Base-by-base conservation (phyloP, 2,113 vertebrate genomes). In the Zingel zingel region DNA sequence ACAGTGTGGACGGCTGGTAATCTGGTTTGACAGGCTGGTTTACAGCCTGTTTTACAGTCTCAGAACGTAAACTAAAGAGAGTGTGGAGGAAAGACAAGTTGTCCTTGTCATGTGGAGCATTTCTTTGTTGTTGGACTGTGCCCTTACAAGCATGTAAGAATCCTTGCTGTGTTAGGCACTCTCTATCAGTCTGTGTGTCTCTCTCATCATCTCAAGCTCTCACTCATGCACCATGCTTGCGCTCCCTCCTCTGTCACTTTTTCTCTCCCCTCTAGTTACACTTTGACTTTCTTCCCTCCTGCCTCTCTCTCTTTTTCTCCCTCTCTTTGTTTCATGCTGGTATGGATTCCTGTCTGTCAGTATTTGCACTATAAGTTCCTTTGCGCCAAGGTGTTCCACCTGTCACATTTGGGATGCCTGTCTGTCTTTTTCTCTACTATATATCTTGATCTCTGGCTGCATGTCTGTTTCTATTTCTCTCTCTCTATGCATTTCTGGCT, bases 71-170 rank as follows among this genome's bases (percentile, higher is more conserved):
- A 61, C 62, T 84, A 58, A 77, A 83, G 74, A 75, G 63, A 39
- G 67, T 58, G 79, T 86, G 54, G 58, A 75, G 77, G 76, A 82
- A 74, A 84, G 82, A 88, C 74, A 84, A 81, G 68, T 85, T 81
- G 82, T 91, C 86, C 90, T 91, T 90, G 83, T 89, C 79, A 87
- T 79, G 72, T 82, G 33, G 47, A 89, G 73, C 63, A 27, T 80
- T 83, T 83, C 21, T 73, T 58, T 81, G 27, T 78, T 71, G 47
- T 82, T 81, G 80, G 78, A 82, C 72, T 62, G 72, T 77, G 70
- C 77, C 85, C 83, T 81, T 43, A 80, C 63, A 25, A 51, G 71
- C 69, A 73, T 80, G 69, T 54, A 56, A 65, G 76, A 76, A 63
- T 84, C 83, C 86, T 84, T 63, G 86, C 87, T 74, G 89, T 88